Evolutionary conservation across 2,113 vertebrate species (phyloP), one percentile per base, ranked within the genome.

Genomic region (Colaptes auratus): DNA sequence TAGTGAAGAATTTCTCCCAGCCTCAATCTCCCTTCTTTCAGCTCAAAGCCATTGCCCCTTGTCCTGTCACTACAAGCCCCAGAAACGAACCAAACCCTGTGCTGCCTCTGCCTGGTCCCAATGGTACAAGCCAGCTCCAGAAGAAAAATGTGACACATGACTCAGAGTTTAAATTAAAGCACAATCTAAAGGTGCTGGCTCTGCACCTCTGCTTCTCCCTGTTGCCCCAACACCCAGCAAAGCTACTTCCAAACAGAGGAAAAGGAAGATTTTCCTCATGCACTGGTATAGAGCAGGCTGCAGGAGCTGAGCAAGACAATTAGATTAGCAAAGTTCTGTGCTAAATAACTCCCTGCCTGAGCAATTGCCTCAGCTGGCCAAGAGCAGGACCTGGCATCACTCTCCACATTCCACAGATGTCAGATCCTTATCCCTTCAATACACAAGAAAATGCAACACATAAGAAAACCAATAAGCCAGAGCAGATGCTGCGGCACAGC

Each of bases 321-420:
- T 71, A 95, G 91, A 97, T 97, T 97, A 96, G 87, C 95, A 85
- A 89, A 92, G 92, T 86, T 96, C 89, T 96, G 80, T 94, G 80
- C 82, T 95, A 87, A 97, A 93, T 97, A 97, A 98, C 94, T 97
- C 95, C 92, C 93, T 97, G 96, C 58, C 92, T 85, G 60, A 86
- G 93, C 94, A 95, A 94, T 85, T 95, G 96, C 93, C 97, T 96
- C 92, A 56, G 27, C 93, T 86, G 48, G 74, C 87, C 95, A 63
- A 96, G 93, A 93, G 80, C 96, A 94, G 65, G 85, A 97, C 93
- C 91, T 82, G 82, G 93, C 95, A 96, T 97, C 81, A 95, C 92
- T 95, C 64, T 35, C 6, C 64, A 76, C 82, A 61, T 71, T 81
- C 19, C 53, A 79, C 25, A 76, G 70, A 17, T 73, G 81, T 8